These are phyloP conservation scores for Apostichopus californicus DNA, from an alignment of 35 echinoderm and acorn worm species.

Conservation along the genomic window DNA sequence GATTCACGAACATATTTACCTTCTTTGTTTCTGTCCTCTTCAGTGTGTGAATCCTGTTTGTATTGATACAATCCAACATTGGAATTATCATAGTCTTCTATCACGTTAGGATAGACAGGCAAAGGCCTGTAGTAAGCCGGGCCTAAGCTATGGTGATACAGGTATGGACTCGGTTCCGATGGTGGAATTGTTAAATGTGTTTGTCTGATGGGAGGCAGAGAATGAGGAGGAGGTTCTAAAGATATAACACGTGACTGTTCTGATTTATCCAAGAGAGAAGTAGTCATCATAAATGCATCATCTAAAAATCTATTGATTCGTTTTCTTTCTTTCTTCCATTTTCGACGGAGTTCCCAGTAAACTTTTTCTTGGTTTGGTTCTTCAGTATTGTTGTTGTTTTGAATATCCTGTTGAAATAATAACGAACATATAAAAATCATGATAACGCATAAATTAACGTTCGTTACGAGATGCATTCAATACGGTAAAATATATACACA, in stretches of 20 bases:
- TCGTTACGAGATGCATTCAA: no score
- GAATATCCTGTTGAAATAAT: not conserved
- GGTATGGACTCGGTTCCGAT: not conserved
- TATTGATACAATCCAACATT: not conserved
- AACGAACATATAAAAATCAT: not conserved
- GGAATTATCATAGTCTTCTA: not conserved
- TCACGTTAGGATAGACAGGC: not conserved
- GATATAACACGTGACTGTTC: not conserved
- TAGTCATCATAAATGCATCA: constrained; percentile 17
- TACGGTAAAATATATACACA: no score
- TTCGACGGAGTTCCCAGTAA: constrained; percentile 20
- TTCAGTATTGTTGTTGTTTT: not conserved
- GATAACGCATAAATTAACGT: no score
- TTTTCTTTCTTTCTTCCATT: constrained; percentile 27
- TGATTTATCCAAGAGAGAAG: constrained; percentile 14
- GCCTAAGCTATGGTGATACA: constrained; percentile 13
- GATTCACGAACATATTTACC: not conserved
- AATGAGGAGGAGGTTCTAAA: not conserved
- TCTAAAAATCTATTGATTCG: constrained; percentile 37
- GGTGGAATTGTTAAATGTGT: not conserved
- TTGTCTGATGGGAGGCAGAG: not conserved
- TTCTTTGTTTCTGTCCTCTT: not conserved
- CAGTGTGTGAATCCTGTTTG: not conserved
- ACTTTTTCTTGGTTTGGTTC: not conserved
- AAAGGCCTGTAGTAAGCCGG: not conserved